Base-by-base conservation (phyloP, 2,888 invertebrate species). In the Lingula anatina region DNA sequence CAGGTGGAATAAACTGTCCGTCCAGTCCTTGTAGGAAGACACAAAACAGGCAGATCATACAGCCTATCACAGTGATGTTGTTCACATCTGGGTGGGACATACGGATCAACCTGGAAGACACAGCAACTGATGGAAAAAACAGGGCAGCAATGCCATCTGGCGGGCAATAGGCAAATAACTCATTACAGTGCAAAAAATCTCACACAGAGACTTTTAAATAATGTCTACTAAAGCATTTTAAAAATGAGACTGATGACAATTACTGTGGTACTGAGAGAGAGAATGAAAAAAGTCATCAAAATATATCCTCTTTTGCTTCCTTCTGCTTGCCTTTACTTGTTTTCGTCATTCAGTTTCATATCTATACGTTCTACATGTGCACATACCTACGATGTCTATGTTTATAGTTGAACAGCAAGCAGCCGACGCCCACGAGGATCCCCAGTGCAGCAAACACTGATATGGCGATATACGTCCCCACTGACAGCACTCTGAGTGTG, bases 21-120 rank as follows among this genome's bases (percentile, higher is more conserved):
- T 82, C 82, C 39, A 82, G 67, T n/a, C 82, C 83, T 59, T 97
- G 82, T 12, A 96, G 85, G 65, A 92, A 88, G 48, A 97, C 90
- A 44, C 93, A 90, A 35, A 88, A 82, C 62, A 96, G 84, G 76
- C 96, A 96, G 21, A 94, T 84, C 59, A 94, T 89, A 65, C 93
- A 92, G 23, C 99, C 99, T 54, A 88, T 83, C 48, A 97, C 81
- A 87, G 97, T 93, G 56, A 97, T 88, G 48, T 92, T 95, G 80
- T 99, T 99, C 80, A 96, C 93, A 28, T 89, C 89, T 2, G 97
- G 96, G 81, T 97, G 96, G 5, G 97, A 97, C 74, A 91, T 88
- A 71, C 90, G 87, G 68, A 99, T 95, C 48, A 95, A 91, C 79
- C 97, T 96, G 81, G 25, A 71, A 64, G 7, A 24, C 18, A 78